These are phyloP conservation scores for Limulus polyphemus DNA, from an alignment of 2,888 invertebrate species.

Conservation along the genomic window DNA sequence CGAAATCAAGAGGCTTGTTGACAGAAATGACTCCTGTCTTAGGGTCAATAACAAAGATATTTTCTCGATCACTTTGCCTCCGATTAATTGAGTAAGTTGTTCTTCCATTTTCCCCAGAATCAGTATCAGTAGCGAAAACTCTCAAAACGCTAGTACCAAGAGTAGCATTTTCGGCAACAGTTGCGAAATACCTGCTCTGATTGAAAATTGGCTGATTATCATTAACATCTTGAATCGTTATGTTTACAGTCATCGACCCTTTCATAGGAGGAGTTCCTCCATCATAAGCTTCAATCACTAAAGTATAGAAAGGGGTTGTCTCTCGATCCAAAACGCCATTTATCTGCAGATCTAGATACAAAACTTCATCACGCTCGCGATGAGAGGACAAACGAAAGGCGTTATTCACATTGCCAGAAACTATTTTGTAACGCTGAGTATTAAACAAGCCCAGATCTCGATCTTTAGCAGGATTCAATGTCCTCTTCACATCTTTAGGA, in stretches of 20 bases:
- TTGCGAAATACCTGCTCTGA: constrained; percentile 75
- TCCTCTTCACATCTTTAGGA: constrained; percentile 82
- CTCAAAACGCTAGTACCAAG: constrained; percentile 69
- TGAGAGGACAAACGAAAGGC: constrained; percentile 52
- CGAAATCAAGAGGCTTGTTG: constrained; percentile 80
- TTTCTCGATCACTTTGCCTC: constrained; percentile 77
- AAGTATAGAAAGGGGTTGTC: constrained; percentile 67
- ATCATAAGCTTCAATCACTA: constrained; percentile 80
- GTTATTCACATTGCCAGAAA: constrained; percentile 83
- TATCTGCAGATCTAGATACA: constrained; percentile 75
- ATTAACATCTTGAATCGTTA: constrained; percentile 83
- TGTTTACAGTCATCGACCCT: constrained; percentile 77
- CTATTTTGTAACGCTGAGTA: constrained; percentile 82
- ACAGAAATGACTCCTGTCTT: constrained; percentile 72
- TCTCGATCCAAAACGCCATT: constrained; percentile 88
- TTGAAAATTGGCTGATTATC: constrained; percentile 88
- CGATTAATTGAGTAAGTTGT: constrained; percentile 87
- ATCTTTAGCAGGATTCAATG: constrained; percentile 80
- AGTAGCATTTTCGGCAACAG: constrained; percentile 78
- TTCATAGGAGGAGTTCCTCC: constrained; percentile 78
- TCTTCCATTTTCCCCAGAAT: constrained; percentile 75
- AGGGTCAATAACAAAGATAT: constrained; percentile 76
- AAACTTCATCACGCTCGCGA: constrained; percentile 59
- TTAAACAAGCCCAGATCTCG: constrained; percentile 74
- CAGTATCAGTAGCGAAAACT: constrained; percentile 80